Evolutionary conservation across 2,888 invertebrate genomes (phyloP).

Genomic region (Notodonta dromedarius): DNA sequence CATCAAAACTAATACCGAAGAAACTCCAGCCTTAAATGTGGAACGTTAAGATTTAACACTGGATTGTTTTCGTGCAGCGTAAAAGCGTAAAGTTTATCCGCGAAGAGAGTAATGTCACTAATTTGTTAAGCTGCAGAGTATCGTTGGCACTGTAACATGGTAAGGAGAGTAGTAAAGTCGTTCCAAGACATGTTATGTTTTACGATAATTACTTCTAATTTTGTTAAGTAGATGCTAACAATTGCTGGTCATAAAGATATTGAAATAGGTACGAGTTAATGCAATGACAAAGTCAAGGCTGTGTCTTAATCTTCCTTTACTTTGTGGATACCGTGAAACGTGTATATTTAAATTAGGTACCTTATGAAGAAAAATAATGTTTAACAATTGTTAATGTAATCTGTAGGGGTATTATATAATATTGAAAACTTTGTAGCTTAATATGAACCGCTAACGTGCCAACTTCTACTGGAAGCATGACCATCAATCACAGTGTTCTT

Average conservation of each 20-base stretch:
- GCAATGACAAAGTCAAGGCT: background rate
- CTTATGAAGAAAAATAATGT: no score
- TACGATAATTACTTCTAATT: background rate
- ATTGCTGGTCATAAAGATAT: background rate
- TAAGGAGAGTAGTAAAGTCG: background rate
- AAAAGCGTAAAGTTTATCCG: slow-evolving; percentile 36
- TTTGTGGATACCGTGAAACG: no score
- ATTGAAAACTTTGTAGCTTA: background rate
- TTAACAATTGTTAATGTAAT: no score
- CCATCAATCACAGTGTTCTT: background rate
- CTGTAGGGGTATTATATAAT: background rate
- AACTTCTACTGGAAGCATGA: background rate
- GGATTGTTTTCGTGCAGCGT: slow-evolving; percentile 5
- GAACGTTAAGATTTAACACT: slow-evolving; percentile 9
- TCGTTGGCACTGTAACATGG: slow-evolving; percentile 26
- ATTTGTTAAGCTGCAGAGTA: slow-evolving; percentile 46
- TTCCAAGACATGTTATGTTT: background rate
- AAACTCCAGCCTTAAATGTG: slow-evolving; percentile 15
- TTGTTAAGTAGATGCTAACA: background rate
- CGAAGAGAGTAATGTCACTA: slow-evolving; percentile 44
- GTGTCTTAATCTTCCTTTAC: no score
- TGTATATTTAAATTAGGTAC: no score
- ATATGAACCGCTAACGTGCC: background rate
- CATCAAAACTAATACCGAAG: slow-evolving; percentile 12
- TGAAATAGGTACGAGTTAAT: background rate